Base-by-base conservation (phyloP, 2,797 vertebrate genomes). In the Tiaroga cobitis region DNA sequence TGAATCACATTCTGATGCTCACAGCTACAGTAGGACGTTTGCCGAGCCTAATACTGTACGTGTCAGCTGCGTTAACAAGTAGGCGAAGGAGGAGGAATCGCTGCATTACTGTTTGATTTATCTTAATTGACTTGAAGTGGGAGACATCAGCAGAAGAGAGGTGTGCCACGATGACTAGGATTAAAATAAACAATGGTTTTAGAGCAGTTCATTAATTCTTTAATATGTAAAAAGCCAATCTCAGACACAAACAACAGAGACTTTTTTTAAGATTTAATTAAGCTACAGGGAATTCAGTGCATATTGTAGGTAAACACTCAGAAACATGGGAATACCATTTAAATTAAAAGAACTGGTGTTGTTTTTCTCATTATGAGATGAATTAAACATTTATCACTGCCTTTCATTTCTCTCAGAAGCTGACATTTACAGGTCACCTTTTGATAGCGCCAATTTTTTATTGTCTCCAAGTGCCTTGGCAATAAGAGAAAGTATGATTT, bases 301-400 rank as follows among this genome's bases (percentile, higher is more conserved):
- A 93, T 94, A 92, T 93, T 95, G 94, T 94, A 95, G 93, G 95
- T 95, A 95, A 96, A 96, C 95, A 95, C 89, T 92, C 54, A 82
- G 90, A 91, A 92, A 91, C 93, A 51, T 90, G 94, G 94, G 95
- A 94, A 95, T 95, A 93, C 83, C 89, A 90, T 93, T 91, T 90
- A 94, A 95, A 96, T 95, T 89, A 94, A 95, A 94, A 91, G 90
- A 91, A 94, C 92, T 89, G 90, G 87, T 93, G 89, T 83, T 94
- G 91, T 93, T 95, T 95, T 95, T 94, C 92, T 94, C 91, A 93
- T 95, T 95, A 94, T 87, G 87, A 92, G 92, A 94, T 94, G 91
- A 95, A 93, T 94, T 90, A 95, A 95, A 94, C 92, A 94, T 93
- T 94, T 95, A 94, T 94, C 92, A 90, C 87, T 86, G 91, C 91